Evolutionary conservation across 1,140 invertebrate species (phyloP), one percentile per base, ranked within the genome.

Genomic region (Drosophila guanche): DNA sequence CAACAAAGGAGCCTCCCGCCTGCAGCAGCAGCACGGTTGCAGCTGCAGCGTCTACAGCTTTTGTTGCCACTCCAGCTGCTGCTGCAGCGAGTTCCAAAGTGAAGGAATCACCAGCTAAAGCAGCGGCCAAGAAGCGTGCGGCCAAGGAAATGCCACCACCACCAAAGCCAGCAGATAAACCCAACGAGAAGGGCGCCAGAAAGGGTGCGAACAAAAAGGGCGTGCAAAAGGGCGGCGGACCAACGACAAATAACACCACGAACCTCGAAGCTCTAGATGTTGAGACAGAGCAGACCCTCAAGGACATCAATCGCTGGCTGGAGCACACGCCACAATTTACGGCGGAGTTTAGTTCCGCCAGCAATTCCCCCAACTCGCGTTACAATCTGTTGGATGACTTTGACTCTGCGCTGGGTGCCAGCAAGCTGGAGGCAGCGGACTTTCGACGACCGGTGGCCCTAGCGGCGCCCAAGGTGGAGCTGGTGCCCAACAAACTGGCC

Each of bases 231-330:
- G 70, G 74, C 0, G 66, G 53, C 0, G 51, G 59, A 56, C 62
- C 63, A 1, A 41, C 66, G 42, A 75, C 86, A 63, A 70, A 93
- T 76, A 94, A 93, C 78, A 93, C 92, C 69, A 93, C 94, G 5
- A 94, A 94, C 6, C 94, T 96, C 58, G 95, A 96, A 85, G 96
- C 96, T 1, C 91, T 97, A 3, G 95, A 95, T 81, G 92, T 95
- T 72, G 95, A 95, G 3, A 96, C 95, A 0, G 96, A 97, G 90
- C 95, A 97, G 92, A 96, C 96, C 20, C 92, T 97, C 4, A 96
- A 97, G 93, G 96, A 97, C 89, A 96, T 97, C 22, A 97, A 96
- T 80, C 96, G 96, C 84, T 97, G 96, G 96, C 91, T 97, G 45
- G 96, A 97, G 86, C 96, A 97, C 73, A 95, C 96, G 3, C 96